Evolutionary conservation across 2,113 vertebrate species (phyloP), one percentile per base, ranked within the genome.

Genomic region (Megaceryle maxima): DNA sequence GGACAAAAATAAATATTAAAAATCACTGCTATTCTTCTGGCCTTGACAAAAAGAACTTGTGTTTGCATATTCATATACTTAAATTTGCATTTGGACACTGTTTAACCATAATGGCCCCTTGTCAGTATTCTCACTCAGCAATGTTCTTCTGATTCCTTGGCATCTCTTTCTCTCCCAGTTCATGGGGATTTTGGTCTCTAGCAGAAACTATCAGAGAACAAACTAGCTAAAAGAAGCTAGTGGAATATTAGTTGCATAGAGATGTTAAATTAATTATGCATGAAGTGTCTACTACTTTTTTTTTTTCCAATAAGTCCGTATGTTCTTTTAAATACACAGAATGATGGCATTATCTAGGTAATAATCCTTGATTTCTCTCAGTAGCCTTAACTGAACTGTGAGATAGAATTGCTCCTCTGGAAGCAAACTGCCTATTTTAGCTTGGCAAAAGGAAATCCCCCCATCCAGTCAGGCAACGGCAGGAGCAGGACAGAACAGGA

Each of bases 311-410:
- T 80, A 62, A 59, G 43, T 88, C 69, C 59, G 13, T 75, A 67
- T 84, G 80, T 63, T 92, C 50, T 86, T 83, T 56, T 70, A 89
- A 91, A 79, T 94, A 75, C 53, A 60, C 24, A 64, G 29, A 89
- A 81, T 16, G 16, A 79, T 76, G 73, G 11, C 20, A 92, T 87
- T 87, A 84, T 64, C 56, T 53, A 59, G 76, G 57, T 70, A 84
- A 83, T 87, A 94, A 87, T 68, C 56, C 56, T 73, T 72, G 41
- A 75, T 95, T 96, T 72, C 62, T 89, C 69, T 92, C 56, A 43
- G 64, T 69, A 78, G 67, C 62, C 69, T 90, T 44, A 92, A 59
- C n/a, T 92, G 83, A 83, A 77, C 57, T 77, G 37, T 64, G 74
- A 87, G 62, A 43, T 1, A 64, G 66, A 78, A 88, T 26, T 81